Evolutionary conservation across 2,797 vertebrate species (phyloP).

Genomic region (Brachyrhaphis roseni): DNA sequence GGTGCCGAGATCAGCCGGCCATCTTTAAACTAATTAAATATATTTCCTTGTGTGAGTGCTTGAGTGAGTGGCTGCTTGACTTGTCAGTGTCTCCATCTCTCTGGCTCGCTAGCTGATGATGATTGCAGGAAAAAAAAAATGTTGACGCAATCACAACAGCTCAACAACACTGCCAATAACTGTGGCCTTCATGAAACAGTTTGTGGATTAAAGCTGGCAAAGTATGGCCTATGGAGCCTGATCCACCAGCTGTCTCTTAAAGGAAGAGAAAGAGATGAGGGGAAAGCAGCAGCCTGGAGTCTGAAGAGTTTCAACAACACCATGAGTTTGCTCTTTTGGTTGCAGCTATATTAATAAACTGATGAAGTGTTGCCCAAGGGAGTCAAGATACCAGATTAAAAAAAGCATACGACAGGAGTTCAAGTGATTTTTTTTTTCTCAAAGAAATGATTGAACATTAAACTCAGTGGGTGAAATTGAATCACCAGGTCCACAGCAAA

Average conservation of each 20-base stretch:
- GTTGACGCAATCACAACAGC: conserved; percentile 47
- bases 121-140: conserved; percentile 55
- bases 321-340: conserved; percentile 10
- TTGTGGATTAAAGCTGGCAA: conserved; percentile 43
- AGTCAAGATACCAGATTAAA: conserved; percentile 24
- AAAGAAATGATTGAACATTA: conserved; percentile 23
- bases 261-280: conserved; percentile 18
- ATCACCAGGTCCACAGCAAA: conserved; percentile 42
- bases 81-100: conserved; percentile 51
- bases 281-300: conserved; percentile 13
- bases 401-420: conserved; percentile 35
- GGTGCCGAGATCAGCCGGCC: conserved; percentile 60
- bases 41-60: conserved; percentile 33
- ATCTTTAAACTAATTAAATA: conserved; percentile 71
- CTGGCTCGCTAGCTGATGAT: conserved; percentile 39
- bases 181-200: conserved; percentile 49
- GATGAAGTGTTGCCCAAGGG: conserved; percentile 36
- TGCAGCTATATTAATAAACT: conserved; percentile 29
- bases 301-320: conserved; percentile 21
- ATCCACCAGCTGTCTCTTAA: conserved; percentile 44
- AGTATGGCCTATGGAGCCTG: conserved; percentile 35
- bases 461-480: conserved; percentile 57
- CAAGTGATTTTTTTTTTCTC: conserved; percentile 47
- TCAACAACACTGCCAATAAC: conserved; percentile 42
- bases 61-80: conserved; percentile 34